Conservation (phyloP, 2,797 vertebrate genomes). For the Danio jaintianensis region DNA sequence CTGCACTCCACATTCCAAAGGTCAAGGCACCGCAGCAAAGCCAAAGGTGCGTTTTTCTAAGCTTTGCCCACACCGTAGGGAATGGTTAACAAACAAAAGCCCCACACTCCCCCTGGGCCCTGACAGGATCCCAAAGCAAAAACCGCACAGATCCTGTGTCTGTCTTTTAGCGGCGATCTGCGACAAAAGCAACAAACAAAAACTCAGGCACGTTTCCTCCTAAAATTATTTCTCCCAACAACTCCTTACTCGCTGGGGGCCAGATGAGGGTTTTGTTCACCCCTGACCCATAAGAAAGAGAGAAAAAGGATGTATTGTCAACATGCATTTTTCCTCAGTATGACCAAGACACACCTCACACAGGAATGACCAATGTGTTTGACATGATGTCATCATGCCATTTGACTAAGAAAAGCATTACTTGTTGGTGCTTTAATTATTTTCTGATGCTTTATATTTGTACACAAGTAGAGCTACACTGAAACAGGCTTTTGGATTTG, state of each 20-base stretch:
- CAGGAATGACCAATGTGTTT: too few relatives aligned
- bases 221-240: constrained; percentile 25
- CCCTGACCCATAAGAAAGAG: constrained; percentile 32
- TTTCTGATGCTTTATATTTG: too few relatives aligned
- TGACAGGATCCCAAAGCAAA: constrained; percentile 35
- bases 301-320: background rate
- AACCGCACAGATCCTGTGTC: constrained; percentile 37
- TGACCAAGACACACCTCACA: too few relatives aligned
- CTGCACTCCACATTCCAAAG: constrained; percentile 28
- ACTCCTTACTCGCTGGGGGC: constrained; percentile 16
- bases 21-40: constrained; percentile 9
- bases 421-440: too few relatives aligned
- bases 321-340: too few relatives aligned
- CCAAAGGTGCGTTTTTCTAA: constrained; percentile 39
- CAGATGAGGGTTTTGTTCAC: constrained; percentile 25
- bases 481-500: too few relatives aligned
- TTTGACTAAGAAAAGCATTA: too few relatives aligned
- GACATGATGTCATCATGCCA: too few relatives aligned
- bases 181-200: constrained; percentile 19
- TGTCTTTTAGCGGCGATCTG: constrained; percentile 25
- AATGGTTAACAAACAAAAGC: constrained; percentile 39
- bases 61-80: constrained; percentile 21
- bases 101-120: background rate
- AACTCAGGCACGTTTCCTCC: constrained; percentile 31
- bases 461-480: too few relatives aligned